Conservation (phyloP, 2,797 vertebrate genomes). For the Cirrhinus mrigala region DNA sequence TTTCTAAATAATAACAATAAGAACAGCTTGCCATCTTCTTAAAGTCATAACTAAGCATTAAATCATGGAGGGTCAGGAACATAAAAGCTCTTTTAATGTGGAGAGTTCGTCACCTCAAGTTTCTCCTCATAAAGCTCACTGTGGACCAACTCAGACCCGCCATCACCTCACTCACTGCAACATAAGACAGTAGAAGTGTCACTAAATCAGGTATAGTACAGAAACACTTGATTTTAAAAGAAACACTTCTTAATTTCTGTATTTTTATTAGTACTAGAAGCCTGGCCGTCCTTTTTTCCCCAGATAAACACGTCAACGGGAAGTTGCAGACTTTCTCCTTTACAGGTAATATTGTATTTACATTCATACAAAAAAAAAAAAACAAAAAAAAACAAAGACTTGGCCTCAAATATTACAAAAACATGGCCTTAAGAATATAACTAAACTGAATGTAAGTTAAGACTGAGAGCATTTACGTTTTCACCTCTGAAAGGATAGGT, state of each 20-base stretch:
- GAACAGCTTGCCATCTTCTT: conserved; percentile 37
- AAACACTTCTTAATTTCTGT: background rate
- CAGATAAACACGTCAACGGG: background rate
- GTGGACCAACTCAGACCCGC: conserved; percentile 21
- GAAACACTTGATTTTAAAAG: background rate
- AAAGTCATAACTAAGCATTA: conserved; percentile 39
- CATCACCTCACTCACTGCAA: conserved; percentile 43
- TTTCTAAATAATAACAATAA: background rate
- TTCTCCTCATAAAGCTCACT: conserved; percentile 16
- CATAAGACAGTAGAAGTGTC: background rate
- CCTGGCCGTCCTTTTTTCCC: background rate
- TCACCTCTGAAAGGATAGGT: conserved; percentile 32
- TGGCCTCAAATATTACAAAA: background rate
- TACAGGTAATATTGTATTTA: background rate
- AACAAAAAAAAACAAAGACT: too few species aligned
- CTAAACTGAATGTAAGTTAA: background rate
- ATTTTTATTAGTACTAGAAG: background rate
- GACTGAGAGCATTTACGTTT: background rate
- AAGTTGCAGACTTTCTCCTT: background rate
- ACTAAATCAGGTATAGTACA: background rate
- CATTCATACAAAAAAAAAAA: too few species aligned
- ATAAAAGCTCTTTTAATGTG: conserved; percentile 22
- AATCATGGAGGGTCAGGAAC: background rate
- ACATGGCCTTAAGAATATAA: background rate
- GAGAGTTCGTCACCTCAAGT: background rate